A percentile compares a stretch with the other conserved stretches of the same genome.
These are phyloP conservation scores for Austrofundulus limnaeus DNA, from an alignment of 2,113 vertebrate genomes.

Conservation along the genomic window DNA sequence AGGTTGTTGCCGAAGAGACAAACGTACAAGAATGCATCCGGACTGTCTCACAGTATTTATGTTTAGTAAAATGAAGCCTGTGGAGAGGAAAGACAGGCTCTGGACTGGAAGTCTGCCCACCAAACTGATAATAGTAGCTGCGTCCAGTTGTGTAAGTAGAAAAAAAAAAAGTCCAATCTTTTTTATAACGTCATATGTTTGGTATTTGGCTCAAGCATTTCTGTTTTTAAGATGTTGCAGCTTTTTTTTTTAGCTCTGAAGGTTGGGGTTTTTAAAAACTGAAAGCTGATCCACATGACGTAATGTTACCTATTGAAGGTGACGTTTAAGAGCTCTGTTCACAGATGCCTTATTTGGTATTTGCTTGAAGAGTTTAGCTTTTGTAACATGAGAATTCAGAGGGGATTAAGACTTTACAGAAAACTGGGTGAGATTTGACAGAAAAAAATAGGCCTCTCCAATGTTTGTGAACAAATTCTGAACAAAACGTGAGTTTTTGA, in stretches of 20 bases:
- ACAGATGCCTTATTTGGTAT: constrained; percentile 59
- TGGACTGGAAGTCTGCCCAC: constrained; percentile 47
- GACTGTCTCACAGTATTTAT: constrained; percentile 29
- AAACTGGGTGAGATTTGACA: not conserved
- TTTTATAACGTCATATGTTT: constrained; percentile 44
- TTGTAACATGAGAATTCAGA: constrained; percentile 2
- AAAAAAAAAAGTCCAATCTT: constrained; percentile 35
- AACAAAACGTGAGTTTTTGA: no score
- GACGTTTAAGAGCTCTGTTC: not conserved
- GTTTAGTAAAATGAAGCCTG: constrained; percentile 22
- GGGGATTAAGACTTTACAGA: not conserved
- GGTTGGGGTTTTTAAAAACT: not conserved
- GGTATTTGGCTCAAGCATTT: constrained; percentile 37
- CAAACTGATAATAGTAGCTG: constrained; percentile 27
- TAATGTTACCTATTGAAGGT: constrained; percentile 11
- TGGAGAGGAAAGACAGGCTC: constrained; percentile 44
- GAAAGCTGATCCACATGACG: constrained; percentile 14
- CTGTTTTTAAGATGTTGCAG: constrained; percentile 17
- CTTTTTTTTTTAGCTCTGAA: not conserved
- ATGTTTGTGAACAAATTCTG: no score
- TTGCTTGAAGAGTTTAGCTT: constrained; percentile 4
- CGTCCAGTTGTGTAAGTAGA: constrained; percentile 31
- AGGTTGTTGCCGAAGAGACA: not conserved
- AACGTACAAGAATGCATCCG: not conserved
- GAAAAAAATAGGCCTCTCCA: not conserved